Evolutionary conservation across 2,888 invertebrate genomes (phyloP), one percentile per base, ranked within the genome.

Genomic region (Dolomedes plantarius): DNA sequence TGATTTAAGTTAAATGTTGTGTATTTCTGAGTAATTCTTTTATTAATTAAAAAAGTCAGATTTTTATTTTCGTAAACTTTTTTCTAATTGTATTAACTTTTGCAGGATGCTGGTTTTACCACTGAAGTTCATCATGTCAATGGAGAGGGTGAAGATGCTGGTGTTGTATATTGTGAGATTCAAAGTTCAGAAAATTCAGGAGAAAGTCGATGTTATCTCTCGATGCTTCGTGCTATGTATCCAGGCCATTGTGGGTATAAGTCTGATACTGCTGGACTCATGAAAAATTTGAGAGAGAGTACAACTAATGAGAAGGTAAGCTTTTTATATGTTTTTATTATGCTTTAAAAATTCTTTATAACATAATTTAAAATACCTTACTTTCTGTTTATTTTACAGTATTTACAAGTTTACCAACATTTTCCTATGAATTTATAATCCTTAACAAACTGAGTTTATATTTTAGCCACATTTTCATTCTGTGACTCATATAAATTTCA

Each of bases 101-200:
- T 68, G 31, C 90, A 95, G 95, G 95, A 97, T 89, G 93, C 95
- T 88, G 96, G 94, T 1, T 98, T 94, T 91, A 92, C 94, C 32
- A 98, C 97, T 0, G 98, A 98, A 92, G 97, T 98, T 0, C 97
- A 98, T 91, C 97, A 98, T 91, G 93, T 98, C 87, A 96, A 95
- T 89, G 95, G 95, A 0, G 94, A 95, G 86, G 98, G 97, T 0
- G 95, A 96, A 89, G 95, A 98, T 93, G 96, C 95, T 13, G 98
- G 98, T 23, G 96, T 98, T 16, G 97, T 98, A n/a, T 98, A 98
- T 91, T 96, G 96, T 91, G 98, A 98, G 92, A 97, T 97, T 96
- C 97, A 97, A 91, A 96, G 95, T 0, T 91, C 94, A 36, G 97
- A 97, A 91, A 96, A 96, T 91, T 93, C 93, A n/a, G 95, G 95